Evolutionary conservation across 2,113 vertebrate species (phyloP).

Genomic region (Morone saxatilis): DNA sequence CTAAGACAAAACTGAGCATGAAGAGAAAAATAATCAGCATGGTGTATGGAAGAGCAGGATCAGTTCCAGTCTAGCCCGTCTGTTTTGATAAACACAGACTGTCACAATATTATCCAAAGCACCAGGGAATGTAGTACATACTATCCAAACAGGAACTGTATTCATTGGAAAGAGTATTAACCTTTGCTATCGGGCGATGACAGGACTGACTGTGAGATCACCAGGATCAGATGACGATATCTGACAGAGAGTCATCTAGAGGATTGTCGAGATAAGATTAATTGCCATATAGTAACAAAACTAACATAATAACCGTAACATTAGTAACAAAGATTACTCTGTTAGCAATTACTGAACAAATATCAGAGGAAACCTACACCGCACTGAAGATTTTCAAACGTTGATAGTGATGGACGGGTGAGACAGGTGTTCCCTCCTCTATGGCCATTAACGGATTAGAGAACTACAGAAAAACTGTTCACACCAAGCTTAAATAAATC

Average conservation of each 20-base stretch:
- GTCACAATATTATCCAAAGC: constrained; percentile 80
- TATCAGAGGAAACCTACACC: constrained; percentile 69
- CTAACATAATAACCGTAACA: constrained; percentile 66
- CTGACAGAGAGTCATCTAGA: constrained; percentile 50
- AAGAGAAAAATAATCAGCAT: constrained; percentile 12
- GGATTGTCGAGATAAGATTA: constrained; percentile 73
- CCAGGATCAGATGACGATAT: constrained; percentile 67
- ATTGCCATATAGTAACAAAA: constrained; percentile 66
- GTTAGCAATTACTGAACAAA: constrained; percentile 68
- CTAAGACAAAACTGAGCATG: background rate
- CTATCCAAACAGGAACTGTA: constrained; percentile 72
- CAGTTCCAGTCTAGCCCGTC: background rate
- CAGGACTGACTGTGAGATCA: constrained; percentile 71
- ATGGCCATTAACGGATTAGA: background rate
- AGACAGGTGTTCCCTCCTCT: constrained; percentile 30
- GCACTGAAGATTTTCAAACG: constrained; percentile 45
- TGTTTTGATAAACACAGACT: constrained; percentile 64
- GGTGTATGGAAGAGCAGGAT: constrained; percentile 7
- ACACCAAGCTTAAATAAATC: background rate
- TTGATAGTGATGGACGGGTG: constrained; percentile 39
- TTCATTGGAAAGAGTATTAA: constrained; percentile 59
- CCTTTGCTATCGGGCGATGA: constrained; percentile 66
- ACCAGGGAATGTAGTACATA: constrained; percentile 19
- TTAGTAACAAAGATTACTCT: constrained; percentile 66
- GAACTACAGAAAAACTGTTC: background rate